Evolutionary conservation across 2,888 invertebrate genomes (phyloP), one percentile per base, ranked within the genome.

Genomic region (Leistus spinibarbis): DNA sequence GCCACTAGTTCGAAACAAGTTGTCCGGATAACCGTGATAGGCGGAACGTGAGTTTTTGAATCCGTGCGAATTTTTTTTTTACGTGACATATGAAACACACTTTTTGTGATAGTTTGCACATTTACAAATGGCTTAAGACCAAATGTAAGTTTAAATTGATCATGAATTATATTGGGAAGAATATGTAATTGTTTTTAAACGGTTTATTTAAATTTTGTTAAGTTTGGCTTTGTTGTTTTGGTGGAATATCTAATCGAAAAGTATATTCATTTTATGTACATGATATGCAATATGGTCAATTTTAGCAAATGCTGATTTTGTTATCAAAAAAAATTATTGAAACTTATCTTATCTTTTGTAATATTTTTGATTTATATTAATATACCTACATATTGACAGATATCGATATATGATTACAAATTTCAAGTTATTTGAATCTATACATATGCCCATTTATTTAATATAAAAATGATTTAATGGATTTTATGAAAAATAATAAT

Each of bases 1-100:
- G 54, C 3, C 23, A 57, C 57, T 72, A 72, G 72, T 72, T 27
- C 40, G 64, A 23, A 24, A 54, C 56, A 64, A 64, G 64, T 65
- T 56, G 19, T 69, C 19, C 57, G 20, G 60, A 69, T 40, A 17
- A 53, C 62, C 23, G 62, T 27, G 27, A 64, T 19, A 62, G 20
- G 19, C 24, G 16, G 56, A 27, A n/a, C 19, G 65, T 24, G 57
- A 10, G 27, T 72, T 63, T 60, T 60, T 60, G 5, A 2, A n/a
- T 57, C 40, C 57, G 40, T 27, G 54, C n/a, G 56, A 27, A 27
- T 57, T 65, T n/a, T n/a, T n/a, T n/a, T n/a, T n/a, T n/a, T 54
- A 19, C 57, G 57, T 57, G 5, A 66, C 10, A 16, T 20, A 64
- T 22, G 23, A n/a, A 64, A 23, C 64, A 64, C 27, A 66, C 27